Evolutionary conservation across 2,888 invertebrate species (phyloP).

Genomic region (Bembecia ichneumoniformis): DNA sequence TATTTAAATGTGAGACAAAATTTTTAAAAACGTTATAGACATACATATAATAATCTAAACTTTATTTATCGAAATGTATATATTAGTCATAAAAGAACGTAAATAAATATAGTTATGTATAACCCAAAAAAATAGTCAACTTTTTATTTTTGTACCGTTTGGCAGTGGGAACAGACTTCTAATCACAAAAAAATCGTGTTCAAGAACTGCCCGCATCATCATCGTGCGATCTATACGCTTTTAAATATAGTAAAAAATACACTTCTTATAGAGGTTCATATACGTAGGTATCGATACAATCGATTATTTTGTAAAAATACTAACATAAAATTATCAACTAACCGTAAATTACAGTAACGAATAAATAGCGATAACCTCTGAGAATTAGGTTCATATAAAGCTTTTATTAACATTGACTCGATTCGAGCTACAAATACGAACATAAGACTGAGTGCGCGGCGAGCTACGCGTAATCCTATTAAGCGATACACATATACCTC

Average conservation of each 20-base stretch:
- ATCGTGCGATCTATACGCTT: too few relatives aligned
- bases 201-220: slow-evolving; percentile 21
- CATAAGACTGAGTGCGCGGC: slow-evolving; percentile 57
- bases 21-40: background rate
- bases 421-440: slow-evolving; percentile 31
- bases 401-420: slow-evolving; percentile 31
- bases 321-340: slow-evolving; percentile 21
- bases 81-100: slow-evolving; percentile 15
- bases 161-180: slow-evolving; percentile 50
- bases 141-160: slow-evolving; percentile 54
- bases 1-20: slow-evolving; percentile 5
- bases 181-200: slow-evolving; percentile 21
- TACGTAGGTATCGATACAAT: background rate
- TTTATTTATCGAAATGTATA: slow-evolving; percentile 22
- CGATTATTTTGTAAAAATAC: slow-evolving; percentile 19
- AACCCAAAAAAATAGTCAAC: slow-evolving; percentile 32
- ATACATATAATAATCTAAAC: background rate
- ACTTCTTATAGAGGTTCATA: background rate
- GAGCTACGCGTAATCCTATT: slow-evolving; percentile 10
- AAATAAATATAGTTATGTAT: slow-evolving; percentile 1
- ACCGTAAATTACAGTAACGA: slow-evolving; percentile 37
- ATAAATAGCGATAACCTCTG: slow-evolving; percentile 53
- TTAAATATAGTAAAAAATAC: too few relatives aligned
- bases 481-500: background rate
- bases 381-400: slow-evolving; percentile 15